Base-by-base conservation (phyloP, 2,888 invertebrate genomes). In the Rambutsinella grinnellia region DNA sequence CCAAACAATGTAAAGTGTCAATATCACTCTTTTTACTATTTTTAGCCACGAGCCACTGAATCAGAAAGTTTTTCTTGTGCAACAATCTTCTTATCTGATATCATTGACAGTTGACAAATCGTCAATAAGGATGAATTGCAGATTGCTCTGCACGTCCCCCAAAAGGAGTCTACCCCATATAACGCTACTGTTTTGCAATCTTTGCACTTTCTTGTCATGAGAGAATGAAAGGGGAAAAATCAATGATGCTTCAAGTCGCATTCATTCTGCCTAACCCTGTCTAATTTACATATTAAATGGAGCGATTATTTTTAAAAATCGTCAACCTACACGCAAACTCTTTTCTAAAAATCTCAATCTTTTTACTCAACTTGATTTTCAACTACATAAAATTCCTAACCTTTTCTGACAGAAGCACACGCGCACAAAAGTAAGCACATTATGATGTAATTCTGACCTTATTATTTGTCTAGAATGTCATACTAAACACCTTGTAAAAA, bases 381-480 rank as follows among this genome's bases (percentile, higher is more conserved):
- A n/a, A n/a, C n/a, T n/a, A n/a, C n/a, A n/a, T n/a, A n/a, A n/a
- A n/a, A n/a, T n/a, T n/a, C n/a, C n/a, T n/a, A n/a, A n/a, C n/a
- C n/a, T n/a, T n/a, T n/a, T n/a, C n/a, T n/a, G n/a, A n/a, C n/a
- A n/a, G n/a, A n/a, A n/a, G n/a, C n/a, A n/a, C n/a, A n/a, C n/a
- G n/a, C n/a, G n/a, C n/a, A n/a, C n/a, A n/a, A n/a, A n/a, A n/a
- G n/a, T n/a, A n/a, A n/a, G n/a, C n/a, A n/a, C n/a, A n/a, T n/a
- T n/a, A n/a, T n/a, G n/a, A n/a, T n/a, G n/a, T n/a, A n/a, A n/a
- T n/a, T n/a, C n/a, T n/a, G n/a, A n/a, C n/a, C n/a, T 36, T 36
- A 36, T 69, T 69, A 69, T 69, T 69, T 69, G 61, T 51, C 21
- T n/a, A 44, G 60, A 69, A 68, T 60, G 58, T 58, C 53, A 68